phyloP scores from a whole-genome alignment of 2,113 vertebrate genomes.

The Odobenus rosmarus region DNA sequence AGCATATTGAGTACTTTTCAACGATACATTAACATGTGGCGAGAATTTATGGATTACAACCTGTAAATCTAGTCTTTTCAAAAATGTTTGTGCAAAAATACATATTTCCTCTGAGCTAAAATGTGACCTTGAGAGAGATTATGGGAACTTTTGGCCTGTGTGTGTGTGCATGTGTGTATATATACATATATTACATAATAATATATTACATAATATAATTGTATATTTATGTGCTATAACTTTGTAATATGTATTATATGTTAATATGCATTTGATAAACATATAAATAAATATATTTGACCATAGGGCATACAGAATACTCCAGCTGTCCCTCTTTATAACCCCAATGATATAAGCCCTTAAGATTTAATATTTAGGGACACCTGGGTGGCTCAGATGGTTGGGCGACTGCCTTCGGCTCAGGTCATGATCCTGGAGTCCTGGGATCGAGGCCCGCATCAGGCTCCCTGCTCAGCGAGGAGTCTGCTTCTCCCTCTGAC shows the following conservation, averaged over 20 bases:
- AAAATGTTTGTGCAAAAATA: slow-evolving; percentile 29
- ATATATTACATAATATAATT: neutral
- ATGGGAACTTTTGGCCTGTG: neutral
- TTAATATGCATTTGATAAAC: neutral
- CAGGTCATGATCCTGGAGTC: no score
- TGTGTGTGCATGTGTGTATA: neutral
- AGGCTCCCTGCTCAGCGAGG: no score
- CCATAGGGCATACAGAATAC: neutral
- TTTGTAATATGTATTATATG: neutral
- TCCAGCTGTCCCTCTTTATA: neutral
- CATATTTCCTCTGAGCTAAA: neutral
- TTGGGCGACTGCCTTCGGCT: no score
- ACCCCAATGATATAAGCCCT: neutral
- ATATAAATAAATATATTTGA: neutral
- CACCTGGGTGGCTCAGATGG: no score
- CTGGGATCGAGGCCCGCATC: no score
- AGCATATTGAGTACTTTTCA: neutral
- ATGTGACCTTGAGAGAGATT: neutral
- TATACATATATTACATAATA: neutral
- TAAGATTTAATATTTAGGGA: neutral
- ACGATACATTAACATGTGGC: neutral
- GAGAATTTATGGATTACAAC: neutral
- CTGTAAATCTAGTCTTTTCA: neutral
- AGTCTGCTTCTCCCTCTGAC: no score
- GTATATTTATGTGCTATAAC: neutral